Base-by-base conservation (phyloP, 2,888 invertebrate genomes). In the Tenthredo amoena region DNA sequence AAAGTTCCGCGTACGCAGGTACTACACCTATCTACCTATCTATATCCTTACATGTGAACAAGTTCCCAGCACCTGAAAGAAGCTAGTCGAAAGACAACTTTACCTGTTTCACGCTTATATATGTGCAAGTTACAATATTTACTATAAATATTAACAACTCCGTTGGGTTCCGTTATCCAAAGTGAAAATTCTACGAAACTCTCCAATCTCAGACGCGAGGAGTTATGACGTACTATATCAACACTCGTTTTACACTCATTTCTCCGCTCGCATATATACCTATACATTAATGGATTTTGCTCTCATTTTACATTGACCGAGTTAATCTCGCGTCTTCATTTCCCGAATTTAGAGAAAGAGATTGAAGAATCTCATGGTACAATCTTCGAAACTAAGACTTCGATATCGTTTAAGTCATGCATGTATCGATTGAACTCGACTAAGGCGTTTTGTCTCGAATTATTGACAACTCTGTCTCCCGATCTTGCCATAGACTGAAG, bases 101-200 rank as follows among this genome's bases (percentile, higher is more conserved):
- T 81, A 81, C 58, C 58, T 21, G 58, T 81, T 81, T 21, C 37
- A 62, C 62, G 79, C 26, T 3, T 62, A 21, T 21, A 12, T 43
- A 43, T 37, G 10, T 37, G 21, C 43, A 31, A n/a, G 72, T 40
- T 72, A 15, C 21, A 62, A 62, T 81, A 81, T 81, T 81, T 81
- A 40, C 79, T 81, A 81, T 81, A 81, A 81, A 81, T 81, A 81
- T 81, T 62, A 81, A 81, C 79, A 62, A 58, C 79, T 81, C 12
- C 62, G 58, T 40, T 81, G 79, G 21, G 62, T 81, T 62, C 37
- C 37, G 26, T 37, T 62, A n/a, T 81, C 40, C 62, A 37, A 81
- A 81, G 79, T 81, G 79, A 81, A 81, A 81, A 81, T 81, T 81
- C 62, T 37, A 58, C 79, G 58, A 81, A 81, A 58, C 79, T 58